These are phyloP conservation scores for Pyxicephalus adspersus DNA, from an alignment of 2,113 vertebrate species.

Conservation along the genomic window DNA sequence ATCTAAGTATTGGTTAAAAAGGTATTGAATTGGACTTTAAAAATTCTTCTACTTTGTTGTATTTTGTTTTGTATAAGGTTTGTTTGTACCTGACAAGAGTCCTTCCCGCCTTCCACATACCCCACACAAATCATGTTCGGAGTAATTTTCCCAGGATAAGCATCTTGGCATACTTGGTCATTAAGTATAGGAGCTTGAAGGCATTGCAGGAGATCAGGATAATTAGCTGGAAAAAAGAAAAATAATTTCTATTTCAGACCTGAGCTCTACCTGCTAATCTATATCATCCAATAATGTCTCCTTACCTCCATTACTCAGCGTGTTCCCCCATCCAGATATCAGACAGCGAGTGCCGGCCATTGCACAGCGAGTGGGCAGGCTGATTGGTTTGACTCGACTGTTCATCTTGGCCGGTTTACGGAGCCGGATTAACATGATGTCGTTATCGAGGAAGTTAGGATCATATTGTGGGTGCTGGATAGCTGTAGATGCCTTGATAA, in stretches of 20 bases:
- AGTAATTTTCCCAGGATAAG: conserved; percentile 84
- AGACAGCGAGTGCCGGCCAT: conserved; percentile 64
- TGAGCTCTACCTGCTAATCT: too few relatives aligned
- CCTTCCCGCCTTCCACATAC: conserved; percentile 87
- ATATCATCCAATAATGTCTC: too few relatives aligned
- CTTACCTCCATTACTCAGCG: conserved; percentile 67
- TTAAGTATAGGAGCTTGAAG: conserved; percentile 80
- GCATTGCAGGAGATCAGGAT: conserved; percentile 81
- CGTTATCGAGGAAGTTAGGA: conserved; percentile 70
- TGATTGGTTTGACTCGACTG: conserved; percentile 65
- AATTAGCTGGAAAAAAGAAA: conserved; percentile 64
- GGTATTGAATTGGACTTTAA: too few relatives aligned
- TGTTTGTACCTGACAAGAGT: conserved; percentile 86
- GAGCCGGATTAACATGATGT: conserved; percentile 83
- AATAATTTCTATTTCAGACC: too few relatives aligned
- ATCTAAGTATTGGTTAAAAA: too few relatives aligned
- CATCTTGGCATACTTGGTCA: conserved; percentile 61
- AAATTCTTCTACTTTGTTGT: too few relatives aligned
- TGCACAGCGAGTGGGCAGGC: conserved; percentile 71
- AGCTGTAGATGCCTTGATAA: conserved; percentile 29
- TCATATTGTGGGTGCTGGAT: conserved; percentile 60
- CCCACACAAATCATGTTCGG: conserved; percentile 87
- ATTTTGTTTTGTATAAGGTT: too few relatives aligned
- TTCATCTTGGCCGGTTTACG: conserved; percentile 66
- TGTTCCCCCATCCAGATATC: conserved; percentile 77